phyloP scores from a whole-genome alignment of 2,888 invertebrate species.

The Caenorhabditis wallacei region DNA sequence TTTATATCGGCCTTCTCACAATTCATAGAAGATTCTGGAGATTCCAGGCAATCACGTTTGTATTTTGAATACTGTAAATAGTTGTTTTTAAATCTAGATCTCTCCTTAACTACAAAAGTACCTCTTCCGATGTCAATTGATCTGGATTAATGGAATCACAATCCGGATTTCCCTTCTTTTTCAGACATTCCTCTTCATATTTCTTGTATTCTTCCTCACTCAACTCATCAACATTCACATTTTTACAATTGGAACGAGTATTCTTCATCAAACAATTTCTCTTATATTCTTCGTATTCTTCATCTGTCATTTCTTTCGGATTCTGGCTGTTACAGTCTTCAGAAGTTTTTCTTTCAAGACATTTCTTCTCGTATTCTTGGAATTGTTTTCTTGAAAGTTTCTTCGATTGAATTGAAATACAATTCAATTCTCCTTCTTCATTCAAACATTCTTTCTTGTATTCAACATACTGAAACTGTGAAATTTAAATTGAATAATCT shows the following conservation, averaged over 20 bases:
- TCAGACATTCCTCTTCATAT: conserved; percentile 19
- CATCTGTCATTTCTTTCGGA: conserved; percentile 13
- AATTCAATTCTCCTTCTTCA: conserved; percentile 6
- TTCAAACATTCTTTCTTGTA: conserved; percentile 16
- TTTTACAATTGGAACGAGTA: conserved; percentile 2
- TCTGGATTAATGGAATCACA: conserved; percentile 10
- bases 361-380: conserved; percentile 24
- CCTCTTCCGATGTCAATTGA: conserved; percentile 9
- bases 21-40: neutral
- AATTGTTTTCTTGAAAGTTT: conserved; percentile 22
- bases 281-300: conserved; percentile 24
- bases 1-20: neutral
- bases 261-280: conserved; percentile 4
- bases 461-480: conserved; percentile 12
- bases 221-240: conserved; percentile 12
- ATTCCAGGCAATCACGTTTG: neutral
- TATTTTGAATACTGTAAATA: conserved; percentile 7
- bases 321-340: conserved; percentile 11
- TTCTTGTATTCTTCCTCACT: conserved; percentile 15
- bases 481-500: neutral
- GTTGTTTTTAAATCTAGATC: neutral
- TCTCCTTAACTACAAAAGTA: no score
- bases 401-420: conserved; percentile 14
- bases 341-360: conserved; percentile 5
- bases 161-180: neutral